phyloP scores from a whole-genome alignment of 2,888 invertebrate genomes.

The Magallana nippona region DNA sequence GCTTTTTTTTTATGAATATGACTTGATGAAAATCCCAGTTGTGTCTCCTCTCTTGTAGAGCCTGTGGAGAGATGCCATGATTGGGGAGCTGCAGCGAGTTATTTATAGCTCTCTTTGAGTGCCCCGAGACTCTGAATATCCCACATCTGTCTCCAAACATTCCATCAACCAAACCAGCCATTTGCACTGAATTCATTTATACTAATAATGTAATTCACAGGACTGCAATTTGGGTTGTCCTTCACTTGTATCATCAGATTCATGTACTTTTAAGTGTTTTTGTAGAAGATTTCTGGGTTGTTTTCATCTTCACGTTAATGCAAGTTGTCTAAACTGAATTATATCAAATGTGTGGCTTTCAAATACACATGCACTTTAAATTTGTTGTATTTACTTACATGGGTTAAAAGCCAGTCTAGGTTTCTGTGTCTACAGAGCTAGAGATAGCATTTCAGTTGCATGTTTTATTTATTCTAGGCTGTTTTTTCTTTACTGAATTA shows the following conservation, averaged over 20 bases:
- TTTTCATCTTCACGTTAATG: too few relatives aligned
- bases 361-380: conserved; percentile 5
- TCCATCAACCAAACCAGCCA: neutral
- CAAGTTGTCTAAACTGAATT: too few relatives aligned
- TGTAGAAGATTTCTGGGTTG: too few relatives aligned
- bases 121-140: conserved; percentile 12
- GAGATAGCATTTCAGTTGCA: too few relatives aligned
- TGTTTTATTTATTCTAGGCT: too few relatives aligned
- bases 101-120: neutral
- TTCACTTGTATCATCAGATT: neutral
- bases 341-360: too few relatives aligned
- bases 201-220: neutral
- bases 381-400: neutral
- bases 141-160: conserved; percentile 27
- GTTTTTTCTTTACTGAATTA: too few relatives aligned
- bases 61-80: neutral
- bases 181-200: neutral
- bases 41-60: neutral
- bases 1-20: neutral
- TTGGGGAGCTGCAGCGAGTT: neutral
- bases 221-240: too few relatives aligned
- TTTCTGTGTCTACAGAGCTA: neutral
- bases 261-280: neutral
- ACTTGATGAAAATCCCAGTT: neutral
- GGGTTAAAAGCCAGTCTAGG: neutral